Percentiles rank a stretch among this genome's conserved stretches.
Conservation (phyloP, 2,113 vertebrate species). For the Gadus chalcogrammus region DNA sequence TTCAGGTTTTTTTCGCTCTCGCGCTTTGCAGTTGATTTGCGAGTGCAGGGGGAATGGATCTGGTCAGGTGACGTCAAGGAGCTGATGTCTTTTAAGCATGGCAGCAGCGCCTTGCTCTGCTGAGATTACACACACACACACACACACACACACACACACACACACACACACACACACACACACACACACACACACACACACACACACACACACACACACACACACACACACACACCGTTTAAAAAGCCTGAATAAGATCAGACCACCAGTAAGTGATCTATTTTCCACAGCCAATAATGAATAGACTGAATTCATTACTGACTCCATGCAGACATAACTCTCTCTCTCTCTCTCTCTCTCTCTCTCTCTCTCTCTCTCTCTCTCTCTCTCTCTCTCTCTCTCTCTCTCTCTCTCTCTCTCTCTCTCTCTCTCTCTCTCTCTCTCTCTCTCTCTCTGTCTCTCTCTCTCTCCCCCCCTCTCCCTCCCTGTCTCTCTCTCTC, state of each 20-base stretch:
- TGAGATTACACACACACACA: slow-evolving; percentile 27
- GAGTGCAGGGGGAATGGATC: slow-evolving; percentile 7
- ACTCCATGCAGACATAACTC: slow-evolving; percentile 14
- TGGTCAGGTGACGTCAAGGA: slow-evolving; percentile 26
- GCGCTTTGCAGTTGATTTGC: no score
- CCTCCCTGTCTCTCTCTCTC: slow-evolving; percentile 6
- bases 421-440: slow-evolving; percentile 18
- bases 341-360: slow-evolving; percentile 1
- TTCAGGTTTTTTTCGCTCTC: no score
- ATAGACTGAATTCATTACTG: slow-evolving; percentile 37
- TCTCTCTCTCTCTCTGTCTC: not conserved
- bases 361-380: slow-evolving; percentile 5
- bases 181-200: slow-evolving; percentile 13
- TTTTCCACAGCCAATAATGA: slow-evolving; percentile 53
- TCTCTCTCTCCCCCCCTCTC: slow-evolving; percentile 9
- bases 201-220: slow-evolving; percentile 2
- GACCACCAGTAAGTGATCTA: slow-evolving; percentile 31
- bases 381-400: not conserved
- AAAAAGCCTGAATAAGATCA: slow-evolving; percentile 48
- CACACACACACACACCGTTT: no score
- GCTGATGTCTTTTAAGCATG: slow-evolving; percentile 40
- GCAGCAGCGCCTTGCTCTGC: slow-evolving; percentile 27
- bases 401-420: slow-evolving; percentile 13
- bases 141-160: no score
- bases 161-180: not conserved